A percentile compares a stretch with the other conserved stretches of the same genome.
Conservation (phyloP, 2,888 invertebrate genomes). For the Mylabris sibirica region DNA sequence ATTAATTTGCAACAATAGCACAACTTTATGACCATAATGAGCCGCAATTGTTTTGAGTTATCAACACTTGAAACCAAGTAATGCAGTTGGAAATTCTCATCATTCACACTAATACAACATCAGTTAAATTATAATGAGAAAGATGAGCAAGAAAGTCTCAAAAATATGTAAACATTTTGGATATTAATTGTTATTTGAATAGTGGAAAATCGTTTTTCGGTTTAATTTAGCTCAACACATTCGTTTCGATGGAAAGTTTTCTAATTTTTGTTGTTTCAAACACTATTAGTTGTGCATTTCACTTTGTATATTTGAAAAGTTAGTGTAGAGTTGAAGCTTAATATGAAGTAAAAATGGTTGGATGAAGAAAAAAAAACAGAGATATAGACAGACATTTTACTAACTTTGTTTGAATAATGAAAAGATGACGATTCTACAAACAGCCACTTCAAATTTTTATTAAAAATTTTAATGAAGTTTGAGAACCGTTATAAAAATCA, state of each 20-base stretch:
- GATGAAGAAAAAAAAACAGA: neutral
- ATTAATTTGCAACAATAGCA: neutral
- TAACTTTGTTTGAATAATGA: neutral
- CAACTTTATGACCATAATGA: neutral
- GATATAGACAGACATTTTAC: neutral
- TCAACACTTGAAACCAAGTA: neutral
- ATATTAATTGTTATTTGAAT: neutral
- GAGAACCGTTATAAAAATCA: neutral
- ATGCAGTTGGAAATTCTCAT: neutral
- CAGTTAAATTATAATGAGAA: neutral
- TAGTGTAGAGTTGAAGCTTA: neutral
- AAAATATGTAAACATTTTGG: neutral
- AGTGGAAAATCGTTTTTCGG: neutral
- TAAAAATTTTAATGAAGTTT: neutral
- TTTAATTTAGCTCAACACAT: neutral
- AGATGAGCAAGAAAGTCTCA: neutral
- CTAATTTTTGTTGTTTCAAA: neutral
- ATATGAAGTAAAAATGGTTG: neutral
- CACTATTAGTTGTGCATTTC: neutral
- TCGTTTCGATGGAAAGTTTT: neutral
- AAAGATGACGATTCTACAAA: neutral
- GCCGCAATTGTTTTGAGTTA: slow-evolving; percentile 6
- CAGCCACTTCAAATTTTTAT: neutral
- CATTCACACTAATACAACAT: neutral
- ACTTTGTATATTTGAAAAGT: neutral